Evolutionary conservation across 2,888 invertebrate genomes (phyloP).

Genomic region (Scaptomyza caliginosa): DNA sequence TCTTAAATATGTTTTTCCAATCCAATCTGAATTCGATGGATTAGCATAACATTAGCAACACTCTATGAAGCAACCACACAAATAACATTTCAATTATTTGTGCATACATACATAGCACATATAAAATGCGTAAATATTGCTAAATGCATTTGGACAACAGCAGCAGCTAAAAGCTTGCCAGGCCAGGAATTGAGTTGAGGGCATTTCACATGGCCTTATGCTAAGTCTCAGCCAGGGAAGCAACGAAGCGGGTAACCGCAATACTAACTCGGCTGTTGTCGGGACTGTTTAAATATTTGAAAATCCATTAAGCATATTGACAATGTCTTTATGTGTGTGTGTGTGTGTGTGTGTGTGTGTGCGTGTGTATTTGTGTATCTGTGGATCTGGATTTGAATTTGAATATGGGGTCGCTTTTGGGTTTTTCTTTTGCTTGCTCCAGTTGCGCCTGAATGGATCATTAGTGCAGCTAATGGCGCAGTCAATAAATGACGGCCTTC

Average conservation of each 20-base stretch:
- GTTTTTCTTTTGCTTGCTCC: slow-evolving; percentile 42
- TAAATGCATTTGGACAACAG: slow-evolving; percentile 54
- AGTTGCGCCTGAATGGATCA: slow-evolving; percentile 70
- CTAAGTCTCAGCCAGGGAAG: background rate
- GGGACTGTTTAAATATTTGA: slow-evolving; percentile 76
- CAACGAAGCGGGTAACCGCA: slow-evolving; percentile 36
- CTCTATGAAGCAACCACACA: slow-evolving; percentile 20
- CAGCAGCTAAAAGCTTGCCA: background rate
- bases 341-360: slow-evolving; percentile 26
- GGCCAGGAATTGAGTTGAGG: slow-evolving; percentile 1
- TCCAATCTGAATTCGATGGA: background rate
- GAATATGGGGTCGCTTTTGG: slow-evolving; percentile 39
- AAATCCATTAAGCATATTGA: slow-evolving; percentile 80
- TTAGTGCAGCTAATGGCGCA: slow-evolving; percentile 78
- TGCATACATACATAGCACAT: slow-evolving; percentile 29
- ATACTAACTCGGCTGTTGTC: slow-evolving; percentile 37
- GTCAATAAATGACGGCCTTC: slow-evolving; percentile 70
- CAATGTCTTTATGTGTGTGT: slow-evolving; percentile 56
- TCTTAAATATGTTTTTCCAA: background rate
- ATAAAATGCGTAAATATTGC: slow-evolving; percentile 56
- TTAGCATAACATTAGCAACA: background rate
- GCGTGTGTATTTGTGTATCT: slow-evolving; percentile 20
- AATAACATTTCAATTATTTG: slow-evolving; percentile 64
- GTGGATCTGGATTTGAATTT: slow-evolving; percentile 52
- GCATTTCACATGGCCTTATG: slow-evolving; percentile 5